Evolutionary conservation across 1,140 invertebrate genomes (phyloP), one percentile per base, ranked within the genome.

Genomic region (Trichomalopsis sarcophagae): DNA sequence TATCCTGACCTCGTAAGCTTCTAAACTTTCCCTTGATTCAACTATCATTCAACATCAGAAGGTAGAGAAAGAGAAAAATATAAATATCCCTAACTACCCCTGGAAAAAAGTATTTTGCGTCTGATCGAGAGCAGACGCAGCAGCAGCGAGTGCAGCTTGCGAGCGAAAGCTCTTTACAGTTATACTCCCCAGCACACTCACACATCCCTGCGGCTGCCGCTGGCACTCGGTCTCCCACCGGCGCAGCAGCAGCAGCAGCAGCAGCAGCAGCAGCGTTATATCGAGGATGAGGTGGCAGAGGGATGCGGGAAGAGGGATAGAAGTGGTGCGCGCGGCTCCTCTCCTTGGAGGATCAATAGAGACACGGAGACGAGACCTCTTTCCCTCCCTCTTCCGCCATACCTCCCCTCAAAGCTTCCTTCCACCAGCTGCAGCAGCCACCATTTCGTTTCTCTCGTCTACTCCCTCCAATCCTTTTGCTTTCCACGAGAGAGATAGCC

Each of bases 261-360:
- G 69, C 86, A 84, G 69, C 82, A 81, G 76, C 68, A 78, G 79
- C 66, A 0, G 69, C 27, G 44, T 27, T n/a, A 33, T 84, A 88
- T 89, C 86, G 88, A 88, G 88, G 89, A 89, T 90, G 89, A 55
- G 44, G 69, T 71, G 44, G 80, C 80, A 50, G 68, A 76, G 73
- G 73, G 81, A 78, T 55, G 82, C 47, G 78, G 73, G 83, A 88
- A 82, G 90, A 87, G 89, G 90, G 89, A 89, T 90, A 89, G 89
- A 92, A 90, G 91, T 90, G 79, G 79, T 74, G 84, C 79, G 80
- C 79, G 79, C 90, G 91, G 91, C 91, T 90, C 89, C 91, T 92
- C 91, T 91, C 90, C 87, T 87, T 86, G 89, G 92, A 93, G 92
- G 92, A 93, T 93, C 92, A 93, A 93, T 93, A 93, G 92, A 93